Evolutionary conservation across 1,140 invertebrate species (phyloP).

Genomic region (Dryas iulia): DNA sequence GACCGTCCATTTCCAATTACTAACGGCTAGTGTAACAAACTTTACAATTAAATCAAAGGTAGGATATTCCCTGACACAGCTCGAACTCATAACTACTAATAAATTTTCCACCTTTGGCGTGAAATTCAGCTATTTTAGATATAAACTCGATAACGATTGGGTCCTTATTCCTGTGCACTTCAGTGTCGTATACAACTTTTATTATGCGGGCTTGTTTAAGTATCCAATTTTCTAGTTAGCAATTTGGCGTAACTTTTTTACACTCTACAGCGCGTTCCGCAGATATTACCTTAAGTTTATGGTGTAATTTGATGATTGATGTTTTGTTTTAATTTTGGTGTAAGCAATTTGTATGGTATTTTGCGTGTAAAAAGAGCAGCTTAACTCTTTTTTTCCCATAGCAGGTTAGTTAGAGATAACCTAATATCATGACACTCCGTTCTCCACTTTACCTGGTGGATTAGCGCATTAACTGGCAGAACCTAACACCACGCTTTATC

Average conservation of each 20-base stretch:
- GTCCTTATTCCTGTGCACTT: slow-evolving; percentile 18
- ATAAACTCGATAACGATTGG: slow-evolving; percentile 17
- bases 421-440: too few relatives aligned
- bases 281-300: slow-evolving; percentile 10
- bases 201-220: slow-evolving; percentile 11
- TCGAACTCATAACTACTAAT: slow-evolving; percentile 22
- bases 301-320: slow-evolving; percentile 11
- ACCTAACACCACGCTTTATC: too few relatives aligned
- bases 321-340: background rate
- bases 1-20: background rate
- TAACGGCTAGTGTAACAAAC: background rate
- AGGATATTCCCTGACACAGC: slow-evolving; percentile 8
- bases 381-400: too few relatives aligned
- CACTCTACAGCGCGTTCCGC: background rate
- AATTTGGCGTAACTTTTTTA: slow-evolving; percentile 21
- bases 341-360: background rate
- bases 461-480: too few relatives aligned
- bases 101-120: slow-evolving; percentile 16
- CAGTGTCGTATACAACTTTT: slow-evolving; percentile 21
- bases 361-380: too few relatives aligned
- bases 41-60: slow-evolving; percentile 13
- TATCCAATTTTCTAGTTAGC: slow-evolving; percentile 33
- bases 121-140: slow-evolving; percentile 21
- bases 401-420: too few relatives aligned
- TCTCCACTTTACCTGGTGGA: too few relatives aligned